Percentiles rank a stretch among this genome's conserved stretches.
Evolutionary conservation across 1,140 invertebrate genomes (phyloP).

Genomic region (Papilio glaucus): DNA sequence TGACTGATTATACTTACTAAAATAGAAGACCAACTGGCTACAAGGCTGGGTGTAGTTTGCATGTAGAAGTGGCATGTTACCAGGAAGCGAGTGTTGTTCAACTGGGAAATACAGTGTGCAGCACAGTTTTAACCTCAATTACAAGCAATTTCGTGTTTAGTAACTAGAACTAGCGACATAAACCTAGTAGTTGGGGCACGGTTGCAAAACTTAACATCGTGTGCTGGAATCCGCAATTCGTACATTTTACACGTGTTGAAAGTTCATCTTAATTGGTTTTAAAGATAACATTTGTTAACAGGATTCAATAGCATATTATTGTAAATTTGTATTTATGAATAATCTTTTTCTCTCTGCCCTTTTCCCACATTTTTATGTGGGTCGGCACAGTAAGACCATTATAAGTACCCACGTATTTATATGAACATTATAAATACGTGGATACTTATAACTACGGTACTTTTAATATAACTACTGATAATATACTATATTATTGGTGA

Average conservation of each 20-base stretch:
- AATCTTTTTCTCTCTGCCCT: no score
- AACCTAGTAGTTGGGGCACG: neutral
- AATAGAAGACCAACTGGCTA: neutral
- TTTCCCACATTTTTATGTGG: no score
- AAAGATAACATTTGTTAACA: no score
- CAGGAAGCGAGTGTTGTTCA: conserved; percentile 8
- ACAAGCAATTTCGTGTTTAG: conserved; percentile 23
- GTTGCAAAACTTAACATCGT: neutral
- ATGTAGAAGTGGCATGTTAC: conserved; percentile 13
- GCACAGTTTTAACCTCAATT: conserved; percentile 8
- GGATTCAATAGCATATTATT: no score
- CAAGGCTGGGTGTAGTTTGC: neutral
- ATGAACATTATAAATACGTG: no score
- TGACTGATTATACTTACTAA: neutral
- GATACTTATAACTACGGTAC: no score
- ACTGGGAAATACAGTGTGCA: conserved; percentile 20
- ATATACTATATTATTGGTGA: no score
- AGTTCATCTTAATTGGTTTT: no score
- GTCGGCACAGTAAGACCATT: no score
- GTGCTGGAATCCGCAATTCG: neutral
- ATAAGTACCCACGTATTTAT: no score
- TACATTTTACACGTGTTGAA: neutral
- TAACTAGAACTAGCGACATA: conserved; percentile 9
- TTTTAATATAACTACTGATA: no score
- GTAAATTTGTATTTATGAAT: no score